Evolutionary conservation across 92 coral and sea anemone genomes (phyloP).

Genomic region (Siderastrea siderea): DNA sequence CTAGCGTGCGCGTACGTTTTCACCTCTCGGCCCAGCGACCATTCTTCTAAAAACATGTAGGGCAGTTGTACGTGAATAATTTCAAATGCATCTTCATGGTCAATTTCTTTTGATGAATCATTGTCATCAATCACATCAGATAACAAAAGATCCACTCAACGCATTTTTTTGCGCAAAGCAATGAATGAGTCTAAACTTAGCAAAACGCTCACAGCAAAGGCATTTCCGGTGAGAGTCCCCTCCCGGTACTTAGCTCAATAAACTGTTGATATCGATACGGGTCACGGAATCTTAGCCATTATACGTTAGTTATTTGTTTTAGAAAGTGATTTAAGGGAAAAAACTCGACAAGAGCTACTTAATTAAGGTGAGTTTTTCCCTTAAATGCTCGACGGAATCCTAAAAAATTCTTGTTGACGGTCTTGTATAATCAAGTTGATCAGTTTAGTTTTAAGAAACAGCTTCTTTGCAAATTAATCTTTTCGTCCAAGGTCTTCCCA

Average conservation of each 20-base stretch:
- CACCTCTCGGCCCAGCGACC: background rate
- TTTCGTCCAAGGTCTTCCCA: background rate
- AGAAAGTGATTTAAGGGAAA: background rate
- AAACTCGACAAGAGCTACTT: background rate
- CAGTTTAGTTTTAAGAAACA: background rate
- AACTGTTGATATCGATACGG: background rate
- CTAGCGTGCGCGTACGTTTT: background rate
- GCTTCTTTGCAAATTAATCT: background rate
- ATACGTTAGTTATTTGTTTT: background rate
- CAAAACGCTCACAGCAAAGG: background rate
- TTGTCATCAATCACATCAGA: background rate
- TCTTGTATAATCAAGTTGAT: background rate
- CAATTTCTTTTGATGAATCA: background rate
- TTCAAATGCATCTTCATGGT: background rate
- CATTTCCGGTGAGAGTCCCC: constrained; percentile 33
- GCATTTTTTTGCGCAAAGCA: background rate
- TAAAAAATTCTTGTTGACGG: background rate
- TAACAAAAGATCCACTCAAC: background rate
- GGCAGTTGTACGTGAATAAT: background rate
- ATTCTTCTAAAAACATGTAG: background rate
- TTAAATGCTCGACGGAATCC: background rate
- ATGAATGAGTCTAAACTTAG: constrained; percentile 14
- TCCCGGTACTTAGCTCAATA: background rate
- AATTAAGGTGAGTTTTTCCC: background rate
- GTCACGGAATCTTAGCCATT: constrained; percentile 19